phyloP scores from a whole-genome alignment of 2,797 vertebrate genomes.

The Danio aesculapii region DNA sequence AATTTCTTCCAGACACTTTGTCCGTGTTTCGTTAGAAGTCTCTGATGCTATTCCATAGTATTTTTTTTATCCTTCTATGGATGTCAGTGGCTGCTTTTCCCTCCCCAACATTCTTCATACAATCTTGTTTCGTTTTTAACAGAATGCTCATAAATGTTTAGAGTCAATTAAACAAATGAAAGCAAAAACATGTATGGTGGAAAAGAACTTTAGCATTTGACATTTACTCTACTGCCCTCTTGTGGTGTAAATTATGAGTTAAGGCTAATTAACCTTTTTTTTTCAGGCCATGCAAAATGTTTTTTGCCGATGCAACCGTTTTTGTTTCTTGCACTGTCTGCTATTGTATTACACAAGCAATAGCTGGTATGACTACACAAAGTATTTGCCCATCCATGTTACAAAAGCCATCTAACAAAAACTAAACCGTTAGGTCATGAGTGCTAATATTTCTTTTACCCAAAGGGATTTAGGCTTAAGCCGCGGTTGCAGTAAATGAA shows the following conservation, averaged over 20 bases:
- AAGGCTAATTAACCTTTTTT: neutral
- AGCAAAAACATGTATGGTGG: neutral
- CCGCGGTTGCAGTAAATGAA: neutral
- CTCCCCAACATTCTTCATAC: too few relatives aligned
- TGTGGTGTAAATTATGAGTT: neutral
- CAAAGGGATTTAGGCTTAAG: neutral
- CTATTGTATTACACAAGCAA: neutral
- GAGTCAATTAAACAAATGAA: neutral
- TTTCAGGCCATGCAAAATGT: neutral
- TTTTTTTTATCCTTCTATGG: too few relatives aligned
- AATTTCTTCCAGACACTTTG: too few relatives aligned
- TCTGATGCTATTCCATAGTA: too few relatives aligned
- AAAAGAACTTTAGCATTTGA: neutral
- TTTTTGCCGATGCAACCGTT: neutral
- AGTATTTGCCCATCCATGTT: neutral
- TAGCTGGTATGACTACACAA: neutral
- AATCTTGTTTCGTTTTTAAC: too few relatives aligned
- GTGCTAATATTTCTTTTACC: neutral
- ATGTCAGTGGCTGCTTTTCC: too few relatives aligned
- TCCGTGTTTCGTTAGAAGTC: too few relatives aligned
- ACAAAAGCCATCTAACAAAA: neutral
- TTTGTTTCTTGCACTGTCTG: too few relatives aligned
- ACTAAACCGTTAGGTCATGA: neutral
- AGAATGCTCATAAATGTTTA: too few relatives aligned
- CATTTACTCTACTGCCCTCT: slow-evolving; percentile 17